Evolutionary conservation across 2,888 invertebrate genomes (phyloP).

Genomic region (Ochropleura leucogaster): DNA sequence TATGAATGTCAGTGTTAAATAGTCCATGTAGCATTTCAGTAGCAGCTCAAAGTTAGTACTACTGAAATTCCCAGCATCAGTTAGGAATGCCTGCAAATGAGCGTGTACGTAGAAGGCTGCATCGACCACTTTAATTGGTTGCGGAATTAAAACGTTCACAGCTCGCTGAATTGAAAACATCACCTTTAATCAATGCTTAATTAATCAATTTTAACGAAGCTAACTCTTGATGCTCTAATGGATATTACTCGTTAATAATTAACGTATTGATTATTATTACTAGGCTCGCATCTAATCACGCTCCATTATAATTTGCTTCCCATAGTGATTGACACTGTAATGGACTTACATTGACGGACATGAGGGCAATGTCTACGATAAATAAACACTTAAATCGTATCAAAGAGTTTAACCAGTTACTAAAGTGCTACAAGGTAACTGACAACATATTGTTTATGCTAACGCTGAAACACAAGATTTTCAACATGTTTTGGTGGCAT

Average conservation of each 20-base stretch:
- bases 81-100: conserved; percentile 29
- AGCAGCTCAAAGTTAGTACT: conserved; percentile 25
- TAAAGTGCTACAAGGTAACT: conserved; percentile 21
- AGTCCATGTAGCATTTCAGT: conserved; percentile 37
- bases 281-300: conserved; percentile 15
- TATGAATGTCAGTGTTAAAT: conserved; percentile 42
- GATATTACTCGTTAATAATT: conserved; percentile 47
- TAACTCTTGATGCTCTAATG: conserved; percentile 38
- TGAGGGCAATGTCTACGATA: neutral
- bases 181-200: conserved; percentile 40
- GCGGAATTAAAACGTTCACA: conserved; percentile 30
- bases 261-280: conserved; percentile 37
- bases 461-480: conserved; percentile 21
- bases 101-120: conserved; percentile 19
- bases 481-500: conserved; percentile 19
- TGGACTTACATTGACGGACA: conserved; percentile 17
- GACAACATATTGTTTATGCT: conserved; percentile 28
- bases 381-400: conserved; percentile 41
- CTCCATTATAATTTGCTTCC: conserved; percentile 9
- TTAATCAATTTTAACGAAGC: conserved; percentile 47
- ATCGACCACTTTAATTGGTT: conserved; percentile 40
- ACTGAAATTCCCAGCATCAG: conserved; percentile 24
- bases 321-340: conserved; percentile 32
- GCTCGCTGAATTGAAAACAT: conserved; percentile 43
- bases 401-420: conserved; percentile 33